Conservation (phyloP, 2,113 vertebrate species). For the Galeopterus variegatus region DNA sequence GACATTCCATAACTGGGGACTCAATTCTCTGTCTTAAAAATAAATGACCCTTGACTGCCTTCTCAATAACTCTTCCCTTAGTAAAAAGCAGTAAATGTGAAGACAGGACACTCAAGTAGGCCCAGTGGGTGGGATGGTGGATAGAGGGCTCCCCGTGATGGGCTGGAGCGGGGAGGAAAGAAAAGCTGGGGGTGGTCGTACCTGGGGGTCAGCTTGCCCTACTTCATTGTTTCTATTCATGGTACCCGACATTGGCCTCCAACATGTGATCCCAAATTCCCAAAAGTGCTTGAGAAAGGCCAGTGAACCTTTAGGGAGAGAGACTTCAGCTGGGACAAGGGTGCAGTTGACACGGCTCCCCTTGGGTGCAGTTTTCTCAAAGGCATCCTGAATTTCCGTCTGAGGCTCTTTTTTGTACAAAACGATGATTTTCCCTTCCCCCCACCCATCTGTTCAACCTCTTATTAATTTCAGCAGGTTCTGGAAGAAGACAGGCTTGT, state of each 20-base stretch:
- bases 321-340: neutral
- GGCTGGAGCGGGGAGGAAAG: too few relatives aligned
- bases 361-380: neutral
- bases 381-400: neutral
- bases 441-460: neutral
- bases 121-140: fast-evolving
- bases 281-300: neutral
- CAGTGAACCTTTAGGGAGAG: fast-evolving
- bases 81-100: neutral
- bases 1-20: neutral
- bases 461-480: neutral
- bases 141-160: neutral
- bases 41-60: neutral
- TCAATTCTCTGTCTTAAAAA: neutral
- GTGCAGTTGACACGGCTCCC: fast-evolving
- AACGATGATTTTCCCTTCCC: neutral
- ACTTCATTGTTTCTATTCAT: neutral
- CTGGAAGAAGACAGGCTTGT: neutral
- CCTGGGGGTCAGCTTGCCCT: neutral
- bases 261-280: neutral
- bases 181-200: fast-evolving
- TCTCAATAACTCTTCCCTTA: neutral
- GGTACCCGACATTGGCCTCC: neutral
- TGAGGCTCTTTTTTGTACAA: neutral
- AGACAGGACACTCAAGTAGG: neutral